These are phyloP conservation scores for Aproaerema taeniolella DNA, from an alignment of 2,888 invertebrate genomes.

Conservation along the genomic window DNA sequence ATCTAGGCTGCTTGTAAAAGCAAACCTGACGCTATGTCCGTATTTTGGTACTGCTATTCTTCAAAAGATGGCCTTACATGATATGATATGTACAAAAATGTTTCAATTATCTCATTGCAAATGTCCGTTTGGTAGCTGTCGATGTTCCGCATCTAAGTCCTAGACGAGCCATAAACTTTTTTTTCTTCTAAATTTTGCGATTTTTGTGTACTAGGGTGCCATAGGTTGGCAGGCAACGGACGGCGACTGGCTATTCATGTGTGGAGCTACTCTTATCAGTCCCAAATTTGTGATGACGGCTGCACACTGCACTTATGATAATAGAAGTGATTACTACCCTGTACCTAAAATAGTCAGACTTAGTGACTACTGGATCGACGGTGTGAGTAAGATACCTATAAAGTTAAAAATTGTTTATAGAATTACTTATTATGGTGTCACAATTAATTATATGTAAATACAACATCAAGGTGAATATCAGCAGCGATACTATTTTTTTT, in stretches of 20 bases:
- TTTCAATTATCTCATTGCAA: background rate
- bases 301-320: constrained; percentile 73
- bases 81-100: background rate
- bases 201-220: too few species aligned
- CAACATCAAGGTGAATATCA: too few species aligned
- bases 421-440: too few species aligned
- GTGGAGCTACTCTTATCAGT: constrained; percentile 81
- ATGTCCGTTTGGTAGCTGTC: background rate
- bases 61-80: too few species aligned
- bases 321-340: constrained; percentile 13
- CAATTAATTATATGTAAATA: too few species aligned
- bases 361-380: constrained; percentile 26
- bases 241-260: constrained; percentile 44
- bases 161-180: background rate
- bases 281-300: constrained; percentile 79
- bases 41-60: too few species aligned
- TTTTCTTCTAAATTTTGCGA: too few species aligned
- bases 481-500: too few species aligned
- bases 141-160: background rate
- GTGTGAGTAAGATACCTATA: background rate
- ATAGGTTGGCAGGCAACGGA: constrained; percentile 34
- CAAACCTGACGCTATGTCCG: too few species aligned
- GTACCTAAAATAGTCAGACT: constrained; percentile 26
- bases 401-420: too few species aligned
- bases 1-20: too few species aligned